Percentiles rank a stretch among this genome's conserved stretches.
phyloP scores from a whole-genome alignment of 2,113 vertebrate genomes.

The Heterochromis multidens region DNA sequence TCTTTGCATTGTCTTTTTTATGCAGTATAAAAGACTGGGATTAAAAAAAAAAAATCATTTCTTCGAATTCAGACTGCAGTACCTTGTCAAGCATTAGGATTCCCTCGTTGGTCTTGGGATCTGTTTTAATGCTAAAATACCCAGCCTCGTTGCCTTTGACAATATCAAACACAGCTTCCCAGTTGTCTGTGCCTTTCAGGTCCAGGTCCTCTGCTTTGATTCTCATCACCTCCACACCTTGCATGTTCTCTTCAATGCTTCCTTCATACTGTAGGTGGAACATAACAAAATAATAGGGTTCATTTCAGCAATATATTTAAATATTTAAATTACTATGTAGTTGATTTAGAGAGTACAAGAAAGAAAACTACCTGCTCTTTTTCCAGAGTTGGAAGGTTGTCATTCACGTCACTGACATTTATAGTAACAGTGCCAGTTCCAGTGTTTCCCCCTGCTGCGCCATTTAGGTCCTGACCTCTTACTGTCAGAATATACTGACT shows the following conservation, averaged over 20 bases:
- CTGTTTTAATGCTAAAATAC: conserved; percentile 84
- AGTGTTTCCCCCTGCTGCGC: conserved; percentile 70
- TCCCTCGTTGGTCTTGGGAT: conserved; percentile 86
- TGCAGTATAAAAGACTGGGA: not conserved
- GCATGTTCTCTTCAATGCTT: conserved; percentile 84
- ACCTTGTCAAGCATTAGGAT: conserved; percentile 84
- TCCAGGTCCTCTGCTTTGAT: conserved; percentile 84
- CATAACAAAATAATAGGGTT: not conserved
- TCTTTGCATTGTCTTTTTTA: not conserved
- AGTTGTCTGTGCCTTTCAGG: conserved; percentile 80
- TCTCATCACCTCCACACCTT: conserved; percentile 82
- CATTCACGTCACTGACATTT: conserved; percentile 86
- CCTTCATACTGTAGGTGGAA: conserved; percentile 76
- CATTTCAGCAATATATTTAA: not conserved
- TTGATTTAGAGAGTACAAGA: not conserved
- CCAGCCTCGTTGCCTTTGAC: conserved; percentile 87
- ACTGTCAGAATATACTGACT: conserved; percentile 79
- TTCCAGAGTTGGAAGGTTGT: conserved; percentile 84
- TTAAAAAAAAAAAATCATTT: not conserved
- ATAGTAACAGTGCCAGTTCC: conserved; percentile 77
- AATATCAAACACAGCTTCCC: conserved; percentile 82
- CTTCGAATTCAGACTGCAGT: not conserved
- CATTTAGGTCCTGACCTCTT: conserved; percentile 82
- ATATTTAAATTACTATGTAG: not conserved
- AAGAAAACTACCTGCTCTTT: conserved; percentile 76